phyloP scores from a whole-genome alignment of 2,888 invertebrate species.

The Lasioglossum leucozonium region DNA sequence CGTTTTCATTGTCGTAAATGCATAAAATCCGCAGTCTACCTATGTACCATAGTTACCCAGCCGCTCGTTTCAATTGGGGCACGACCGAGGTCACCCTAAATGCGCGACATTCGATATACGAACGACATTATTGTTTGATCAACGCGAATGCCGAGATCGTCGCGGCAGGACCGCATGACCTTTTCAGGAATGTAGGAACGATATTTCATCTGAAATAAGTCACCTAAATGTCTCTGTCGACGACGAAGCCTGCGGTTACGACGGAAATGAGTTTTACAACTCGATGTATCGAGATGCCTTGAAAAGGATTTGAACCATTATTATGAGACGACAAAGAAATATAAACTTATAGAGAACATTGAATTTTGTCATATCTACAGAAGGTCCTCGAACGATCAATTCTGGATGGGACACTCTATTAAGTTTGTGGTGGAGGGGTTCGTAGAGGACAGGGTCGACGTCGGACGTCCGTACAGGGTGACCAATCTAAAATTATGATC shows the following conservation, averaged over 20 bases:
- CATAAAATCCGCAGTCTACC: not conserved
- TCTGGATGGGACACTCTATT: not conserved
- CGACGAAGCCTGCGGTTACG: not conserved
- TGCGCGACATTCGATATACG: slow-evolving; percentile 1
- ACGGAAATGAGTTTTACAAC: not conserved
- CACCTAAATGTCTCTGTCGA: not conserved
- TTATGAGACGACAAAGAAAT: not conserved
- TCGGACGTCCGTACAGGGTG: not conserved
- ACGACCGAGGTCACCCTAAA: not conserved
- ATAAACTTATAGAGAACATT: not conserved
- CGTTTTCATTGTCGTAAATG: not conserved
- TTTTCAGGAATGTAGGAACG: slow-evolving; percentile 3
- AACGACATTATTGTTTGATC: slow-evolving; percentile 2
- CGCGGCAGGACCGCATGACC: not conserved
- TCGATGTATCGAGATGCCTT: not conserved
- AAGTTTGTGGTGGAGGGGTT: not conserved
- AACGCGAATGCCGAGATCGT: not conserved
- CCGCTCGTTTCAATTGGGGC: not conserved
- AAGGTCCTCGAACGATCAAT: not conserved
- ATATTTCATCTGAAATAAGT: not conserved
- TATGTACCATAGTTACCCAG: too few species aligned
- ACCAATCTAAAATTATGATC: not conserved
- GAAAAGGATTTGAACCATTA: not conserved
- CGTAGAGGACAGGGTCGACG: not conserved
- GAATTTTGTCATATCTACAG: not conserved